Evolutionary conservation across 2,113 vertebrate species (phyloP), one percentile per base, ranked within the genome.

Genomic region (Melozone crissalis): DNA sequence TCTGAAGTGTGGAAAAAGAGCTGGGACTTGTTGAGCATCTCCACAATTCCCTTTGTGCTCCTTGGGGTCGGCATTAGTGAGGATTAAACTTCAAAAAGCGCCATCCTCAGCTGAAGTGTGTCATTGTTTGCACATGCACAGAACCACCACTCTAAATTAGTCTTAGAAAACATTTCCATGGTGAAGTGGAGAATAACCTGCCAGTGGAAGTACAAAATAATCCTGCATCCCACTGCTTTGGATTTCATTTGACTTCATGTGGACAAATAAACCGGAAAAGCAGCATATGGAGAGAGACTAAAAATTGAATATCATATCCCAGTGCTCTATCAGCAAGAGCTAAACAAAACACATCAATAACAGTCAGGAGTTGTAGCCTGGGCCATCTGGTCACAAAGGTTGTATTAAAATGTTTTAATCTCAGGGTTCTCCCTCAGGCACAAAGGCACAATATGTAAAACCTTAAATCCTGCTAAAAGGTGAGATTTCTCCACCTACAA

Each of bases 251-350:
- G 44, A 73, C 61, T 93, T 89, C 74, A 52, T 89, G 76, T 94
- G 91, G 89, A 96, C 96, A 97, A 96, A 97, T 85, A 96, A 94
- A 96, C 31, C 2, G 0, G 94, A 96, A 95, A 91, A 95, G 39
- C 46, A 97, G 91, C 97, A 95, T 97, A 97, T 86, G 96, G 96
- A 94, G 33, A 57, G 88, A 96, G 95, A 95, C 91, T 84, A 58
- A 83, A 96, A 96, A 95, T 37, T 91, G 79, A 96, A 81, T 93
- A 87, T 33, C n/a, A 44, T 19, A 58, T 85, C 84, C 91, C 77
- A 13, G 20, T n/a, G 91, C 89, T 94, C 8, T 18, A 84, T 51
- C 91, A 91, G 94, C 91, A 74, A 95, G 92, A 94, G 74, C 55
- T 87, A 47, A 86, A 92, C 63, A 86, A 85, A 84, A 75, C 86